Evolutionary conservation across 2,113 vertebrate species (phyloP), one percentile per base, ranked within the genome.

Genomic region (Larimichthys crocea): DNA sequence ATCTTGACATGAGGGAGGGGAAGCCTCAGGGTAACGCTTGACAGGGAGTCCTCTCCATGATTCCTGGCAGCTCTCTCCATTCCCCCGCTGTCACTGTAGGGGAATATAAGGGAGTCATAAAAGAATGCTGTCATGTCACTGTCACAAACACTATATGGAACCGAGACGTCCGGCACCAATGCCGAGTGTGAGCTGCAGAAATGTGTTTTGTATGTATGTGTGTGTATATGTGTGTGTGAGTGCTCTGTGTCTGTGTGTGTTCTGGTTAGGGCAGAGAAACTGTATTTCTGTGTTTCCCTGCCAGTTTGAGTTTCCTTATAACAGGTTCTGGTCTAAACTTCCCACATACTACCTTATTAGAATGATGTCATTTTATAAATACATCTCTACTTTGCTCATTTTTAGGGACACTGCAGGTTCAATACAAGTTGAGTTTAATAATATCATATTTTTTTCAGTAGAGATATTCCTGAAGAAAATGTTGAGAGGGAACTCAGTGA

Each of bases 111-210:
- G 81, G 60, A 88, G 78, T 80, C 84, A 89, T 89, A 89, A 91
- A 91, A 88, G 87, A 90, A 72, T 31, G 79, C 86, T 90, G 90
- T 90, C 89, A 91, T 93, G 89, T 91, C 82, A 90, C 81, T 91
- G 90, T 92, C 91, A 86, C 69, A 85, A 74, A 86, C 81, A 86
- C 60, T 85, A 70, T 88, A 64, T 84, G 78, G 60, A 81, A 63
- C 52, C 15, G 31, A 83, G 78, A 65, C 24, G 60, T 86, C 79
- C 74, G 3, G 62, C 69, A n/a, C 22, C 50, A 49, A 3, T 74
- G 59, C 17, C 4, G 9, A 53, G 48, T 76, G 48, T 70, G 84
- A 73, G 64, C 80, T 57, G 66, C 76, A 70, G 62, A 73, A 57
- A 71, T 71, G 42, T 66, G 59, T 63, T 79, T 19, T 40, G 35